A percentile compares a stretch with the other conserved stretches of the same genome.
Conservation (phyloP, 2,888 invertebrate species). For the Leucophora obtusa region DNA sequence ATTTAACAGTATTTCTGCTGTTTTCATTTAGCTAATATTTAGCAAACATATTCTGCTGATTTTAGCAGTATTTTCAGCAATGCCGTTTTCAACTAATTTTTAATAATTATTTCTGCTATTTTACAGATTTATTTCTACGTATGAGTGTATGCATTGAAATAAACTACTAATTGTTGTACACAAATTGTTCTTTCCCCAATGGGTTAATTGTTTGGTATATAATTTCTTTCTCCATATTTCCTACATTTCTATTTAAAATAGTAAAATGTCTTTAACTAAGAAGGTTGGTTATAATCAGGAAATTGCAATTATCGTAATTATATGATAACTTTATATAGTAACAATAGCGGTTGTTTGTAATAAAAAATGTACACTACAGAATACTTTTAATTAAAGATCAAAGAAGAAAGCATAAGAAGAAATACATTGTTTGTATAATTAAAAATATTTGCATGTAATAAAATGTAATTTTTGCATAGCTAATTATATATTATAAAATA, state of each 20-base stretch:
- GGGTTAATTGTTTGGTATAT: background rate
- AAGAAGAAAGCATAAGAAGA: background rate
- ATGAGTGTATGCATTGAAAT: too few relatives aligned
- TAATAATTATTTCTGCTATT: too few relatives aligned
- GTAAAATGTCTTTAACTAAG: conserved; percentile 35
- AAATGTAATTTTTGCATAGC: background rate
- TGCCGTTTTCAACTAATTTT: too few relatives aligned
- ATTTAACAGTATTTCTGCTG: too few relatives aligned
- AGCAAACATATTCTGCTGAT: too few relatives aligned
- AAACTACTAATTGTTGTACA: too few relatives aligned
- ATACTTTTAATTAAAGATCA: conserved; percentile 4
- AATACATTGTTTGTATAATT: background rate
- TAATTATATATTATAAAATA: background rate
- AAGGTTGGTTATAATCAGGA: conserved; percentile 49
- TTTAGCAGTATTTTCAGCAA: too few relatives aligned
- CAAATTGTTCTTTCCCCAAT: too few relatives aligned
- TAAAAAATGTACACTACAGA: background rate
- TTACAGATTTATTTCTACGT: too few relatives aligned
- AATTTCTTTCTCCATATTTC: background rate
- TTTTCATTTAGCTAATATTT: too few relatives aligned
- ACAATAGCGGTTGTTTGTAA: conserved; percentile 37
- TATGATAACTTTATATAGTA: conserved; percentile 32
- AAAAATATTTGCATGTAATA: background rate
- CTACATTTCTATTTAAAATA: background rate
- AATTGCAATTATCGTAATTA: conserved; percentile 58